Percentiles rank a stretch among this genome's conserved stretches.
phyloP scores from a whole-genome alignment of 2,113 vertebrate genomes.

The Crocuta crocuta region DNA sequence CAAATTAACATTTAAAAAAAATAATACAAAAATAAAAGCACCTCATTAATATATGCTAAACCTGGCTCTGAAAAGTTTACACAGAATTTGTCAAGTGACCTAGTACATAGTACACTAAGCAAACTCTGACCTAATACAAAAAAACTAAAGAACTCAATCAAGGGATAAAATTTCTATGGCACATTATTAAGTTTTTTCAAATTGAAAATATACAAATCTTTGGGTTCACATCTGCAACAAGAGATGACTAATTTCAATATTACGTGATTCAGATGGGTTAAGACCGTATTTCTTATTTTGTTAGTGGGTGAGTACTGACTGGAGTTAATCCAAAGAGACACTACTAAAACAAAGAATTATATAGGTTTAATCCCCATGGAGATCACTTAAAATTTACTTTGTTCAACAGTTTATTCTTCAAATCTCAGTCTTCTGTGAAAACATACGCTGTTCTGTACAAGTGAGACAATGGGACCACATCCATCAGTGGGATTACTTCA shows the following conservation, averaged over 20 bases:
- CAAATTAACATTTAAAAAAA: too few relatives aligned
- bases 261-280: background rate
- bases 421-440: background rate
- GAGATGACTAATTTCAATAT: slow-evolving; percentile 5
- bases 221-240: background rate
- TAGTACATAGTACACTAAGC: background rate
- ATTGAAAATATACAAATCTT: background rate
- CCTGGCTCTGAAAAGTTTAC: background rate
- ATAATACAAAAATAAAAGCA: background rate
- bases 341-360: slow-evolving; percentile 3
- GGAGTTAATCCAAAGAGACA: background rate
- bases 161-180: background rate
- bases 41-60: background rate
- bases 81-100: background rate
- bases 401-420: background rate
- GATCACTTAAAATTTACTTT: background rate
- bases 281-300: background rate
- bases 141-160: background rate
- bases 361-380: background rate
- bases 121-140: background rate
- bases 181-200: background rate
- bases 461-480: background rate
- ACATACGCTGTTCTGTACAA: background rate
- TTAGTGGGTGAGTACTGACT: background rate
- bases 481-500: background rate